Percentiles rank a stretch among this genome's conserved stretches.
These are phyloP conservation scores for Propithecus coquereli DNA, from an alignment of 2,113 vertebrate species.

Conservation along the genomic window DNA sequence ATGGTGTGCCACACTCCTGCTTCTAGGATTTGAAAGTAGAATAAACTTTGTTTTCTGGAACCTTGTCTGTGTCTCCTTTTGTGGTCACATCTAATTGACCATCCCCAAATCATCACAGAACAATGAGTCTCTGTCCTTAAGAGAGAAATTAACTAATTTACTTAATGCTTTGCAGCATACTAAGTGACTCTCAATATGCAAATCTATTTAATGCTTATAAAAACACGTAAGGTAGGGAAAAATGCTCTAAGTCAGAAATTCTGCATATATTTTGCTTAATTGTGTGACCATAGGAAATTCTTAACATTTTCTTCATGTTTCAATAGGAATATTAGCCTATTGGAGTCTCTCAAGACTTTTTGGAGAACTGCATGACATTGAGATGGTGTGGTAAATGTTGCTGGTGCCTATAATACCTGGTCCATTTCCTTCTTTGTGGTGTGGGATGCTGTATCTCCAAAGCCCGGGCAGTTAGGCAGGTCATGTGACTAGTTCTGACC, in stretches of 20 bases:
- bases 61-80: background rate
- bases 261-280: background rate
- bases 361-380: background rate
- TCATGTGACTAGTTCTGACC: background rate
- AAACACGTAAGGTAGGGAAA: background rate
- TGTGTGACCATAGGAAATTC: background rate
- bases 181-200: background rate
- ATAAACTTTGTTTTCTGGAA: background rate
- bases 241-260: background rate
- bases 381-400: background rate
- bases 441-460: background rate
- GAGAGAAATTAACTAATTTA: background rate
- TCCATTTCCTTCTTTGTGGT: background rate
- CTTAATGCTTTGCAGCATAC: background rate
- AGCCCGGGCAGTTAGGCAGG: background rate
- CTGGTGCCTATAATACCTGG: too few species aligned
- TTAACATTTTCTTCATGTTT: background rate
- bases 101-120: background rate
- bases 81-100: background rate
- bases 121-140: background rate
- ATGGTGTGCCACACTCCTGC: too few species aligned
- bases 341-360: background rate
- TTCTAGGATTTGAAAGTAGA: background rate
- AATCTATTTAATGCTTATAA: background rate
- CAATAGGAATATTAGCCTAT: background rate